These are phyloP conservation scores for Xenops minutus DNA, from an alignment of 2,797 vertebrate genomes.

Conservation along the genomic window DNA sequence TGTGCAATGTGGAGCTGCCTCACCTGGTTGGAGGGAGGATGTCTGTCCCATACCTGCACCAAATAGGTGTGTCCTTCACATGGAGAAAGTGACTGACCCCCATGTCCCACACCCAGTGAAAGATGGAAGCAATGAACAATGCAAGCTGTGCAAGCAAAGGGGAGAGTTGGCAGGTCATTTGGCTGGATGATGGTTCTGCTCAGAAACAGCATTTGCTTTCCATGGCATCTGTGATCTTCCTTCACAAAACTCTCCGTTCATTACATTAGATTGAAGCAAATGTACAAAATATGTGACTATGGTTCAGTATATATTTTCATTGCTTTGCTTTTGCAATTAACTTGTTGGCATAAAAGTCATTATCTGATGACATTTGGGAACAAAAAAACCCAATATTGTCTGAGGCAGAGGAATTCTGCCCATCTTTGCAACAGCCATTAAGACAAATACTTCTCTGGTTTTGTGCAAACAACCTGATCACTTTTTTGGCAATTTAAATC, in stretches of 20 bases:
- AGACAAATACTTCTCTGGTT: slow-evolving; percentile 58
- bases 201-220: background rate
- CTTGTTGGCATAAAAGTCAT: slow-evolving; percentile 69
- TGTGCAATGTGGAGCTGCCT: background rate
- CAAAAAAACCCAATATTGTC: slow-evolving; percentile 19
- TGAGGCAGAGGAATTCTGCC: slow-evolving; percentile 51
- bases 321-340: slow-evolving; percentile 76
- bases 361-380: slow-evolving; percentile 66
- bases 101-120: rapidly evolving
- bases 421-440: slow-evolving; percentile 60
- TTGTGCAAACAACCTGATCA: slow-evolving; percentile 26
- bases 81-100: background rate
- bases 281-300: slow-evolving; percentile 7
- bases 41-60: background rate
- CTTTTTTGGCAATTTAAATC: slow-evolving; percentile 62
- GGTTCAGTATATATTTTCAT: slow-evolving; percentile 54
- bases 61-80: rapidly evolving
- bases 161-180: background rate
- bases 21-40: background rate
- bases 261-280: slow-evolving; percentile 61
- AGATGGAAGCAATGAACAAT: background rate
- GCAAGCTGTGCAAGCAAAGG: background rate
- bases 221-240: background rate
- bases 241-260: slow-evolving; percentile 10
- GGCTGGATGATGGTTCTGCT: background rate